Conservation (phyloP, 2,797 vertebrate species). For the Argentina silus region DNA sequence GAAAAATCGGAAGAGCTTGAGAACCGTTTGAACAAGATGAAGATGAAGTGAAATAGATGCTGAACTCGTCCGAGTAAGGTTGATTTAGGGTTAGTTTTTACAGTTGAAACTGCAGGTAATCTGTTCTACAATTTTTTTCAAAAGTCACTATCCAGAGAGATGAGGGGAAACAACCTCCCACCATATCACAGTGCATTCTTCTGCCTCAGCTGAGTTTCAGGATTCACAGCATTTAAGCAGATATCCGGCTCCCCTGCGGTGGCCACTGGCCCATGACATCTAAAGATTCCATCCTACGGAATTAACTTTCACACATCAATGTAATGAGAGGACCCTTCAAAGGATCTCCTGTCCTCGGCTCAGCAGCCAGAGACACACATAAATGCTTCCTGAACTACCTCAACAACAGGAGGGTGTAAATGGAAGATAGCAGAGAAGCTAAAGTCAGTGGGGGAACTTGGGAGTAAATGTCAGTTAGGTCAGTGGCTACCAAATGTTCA, state of each 20-base stretch:
- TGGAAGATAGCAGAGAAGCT: conserved; percentile 49
- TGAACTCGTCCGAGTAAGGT: not conserved
- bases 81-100: not conserved
- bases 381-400: conserved; percentile 39
- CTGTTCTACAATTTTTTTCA: conserved; percentile 5
- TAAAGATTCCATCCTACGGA: conserved; percentile 58
- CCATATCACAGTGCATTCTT: conserved; percentile 37
- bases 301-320: conserved; percentile 57
- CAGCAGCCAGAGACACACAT: conserved; percentile 50
- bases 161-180: conserved; percentile 52
- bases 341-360: conserved; percentile 52
- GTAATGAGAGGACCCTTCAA: conserved; percentile 62
- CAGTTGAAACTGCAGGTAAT: not conserved
- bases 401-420: conserved; percentile 36
- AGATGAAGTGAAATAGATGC: not conserved
- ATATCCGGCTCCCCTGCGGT: conserved; percentile 63
- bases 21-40: not conserved
- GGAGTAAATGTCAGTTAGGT: too few species aligned
- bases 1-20: conserved; percentile 22
- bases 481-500: too few species aligned
- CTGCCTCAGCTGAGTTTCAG: conserved; percentile 33
- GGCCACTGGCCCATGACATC: conserved; percentile 56
- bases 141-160: conserved; percentile 26
- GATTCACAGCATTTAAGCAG: conserved; percentile 62
- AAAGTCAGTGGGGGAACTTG: conserved; percentile 14